These are phyloP conservation scores for Tichodroma muraria DNA, from an alignment of 2,113 vertebrate genomes.

Conservation along the genomic window DNA sequence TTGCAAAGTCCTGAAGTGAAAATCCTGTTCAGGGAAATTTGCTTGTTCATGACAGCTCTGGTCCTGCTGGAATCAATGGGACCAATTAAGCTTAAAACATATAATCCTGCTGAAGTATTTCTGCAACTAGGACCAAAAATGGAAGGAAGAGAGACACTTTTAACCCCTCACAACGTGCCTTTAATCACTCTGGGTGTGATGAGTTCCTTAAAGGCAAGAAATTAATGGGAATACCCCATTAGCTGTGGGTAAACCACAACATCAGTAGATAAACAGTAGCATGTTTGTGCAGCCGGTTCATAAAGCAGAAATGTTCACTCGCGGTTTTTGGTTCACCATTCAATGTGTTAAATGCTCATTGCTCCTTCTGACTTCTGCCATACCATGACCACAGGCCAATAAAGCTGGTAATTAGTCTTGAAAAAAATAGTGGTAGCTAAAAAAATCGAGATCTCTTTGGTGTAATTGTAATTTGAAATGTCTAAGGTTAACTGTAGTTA, in stretches of 20 bases:
- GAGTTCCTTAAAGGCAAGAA: slow-evolving; percentile 62
- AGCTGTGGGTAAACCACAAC: slow-evolving; percentile 65
- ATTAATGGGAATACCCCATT: slow-evolving; percentile 63
- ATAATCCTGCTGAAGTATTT: neutral
- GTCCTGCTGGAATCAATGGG: slow-evolving; percentile 19
- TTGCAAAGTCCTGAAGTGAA: slow-evolving; percentile 42
- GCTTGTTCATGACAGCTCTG: neutral
- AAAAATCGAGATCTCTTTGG: neutral
- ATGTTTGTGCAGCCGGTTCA: slow-evolving; percentile 62
- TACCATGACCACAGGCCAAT: slow-evolving; percentile 42
- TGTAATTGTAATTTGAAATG: neutral
- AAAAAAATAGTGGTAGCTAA: slow-evolving; percentile 38
- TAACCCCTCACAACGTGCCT: slow-evolving; percentile 48
- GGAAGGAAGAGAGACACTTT: slow-evolving; percentile 54
- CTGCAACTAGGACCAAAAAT: neutral
- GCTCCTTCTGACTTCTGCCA: slow-evolving; percentile 47
- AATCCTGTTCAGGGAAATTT: neutral
- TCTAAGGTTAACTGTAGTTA: neutral
- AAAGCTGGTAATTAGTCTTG: slow-evolving; percentile 35
- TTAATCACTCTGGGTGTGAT: slow-evolving; percentile 63
- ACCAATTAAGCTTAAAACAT: slow-evolving; percentile 1
- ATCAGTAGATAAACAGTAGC: slow-evolving; percentile 60
- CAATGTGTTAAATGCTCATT: slow-evolving; percentile 50
- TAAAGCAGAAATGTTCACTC: slow-evolving; percentile 56
- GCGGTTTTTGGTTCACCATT: slow-evolving; percentile 54